Percentiles rank a stretch among this genome's conserved stretches.
These are phyloP conservation scores for Armadillidium nasatum DNA, from an alignment of 1,140 invertebrate genomes.

Conservation along the genomic window DNA sequence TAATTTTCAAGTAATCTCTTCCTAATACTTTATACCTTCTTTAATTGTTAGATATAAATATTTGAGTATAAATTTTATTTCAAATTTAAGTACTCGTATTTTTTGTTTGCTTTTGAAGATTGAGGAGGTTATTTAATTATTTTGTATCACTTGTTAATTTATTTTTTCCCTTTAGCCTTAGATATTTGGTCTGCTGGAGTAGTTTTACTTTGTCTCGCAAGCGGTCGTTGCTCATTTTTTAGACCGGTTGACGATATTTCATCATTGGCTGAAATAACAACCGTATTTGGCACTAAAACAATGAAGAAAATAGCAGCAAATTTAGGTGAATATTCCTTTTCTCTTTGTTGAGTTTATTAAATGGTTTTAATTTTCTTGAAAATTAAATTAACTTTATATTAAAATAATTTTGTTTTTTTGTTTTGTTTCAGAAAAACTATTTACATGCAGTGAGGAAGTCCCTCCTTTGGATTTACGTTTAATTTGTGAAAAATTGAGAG, in stretches of 20 bases:
- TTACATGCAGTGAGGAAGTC: slow-evolving; percentile 56
- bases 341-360: background rate
- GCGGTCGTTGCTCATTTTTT: slow-evolving; percentile 77
- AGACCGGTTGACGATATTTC: slow-evolving; percentile 71
- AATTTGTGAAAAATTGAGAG: slow-evolving; percentile 52
- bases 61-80: slow-evolving; percentile 11
- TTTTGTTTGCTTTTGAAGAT: slow-evolving; percentile 46
- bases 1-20: background rate
- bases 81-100: slow-evolving; percentile 26
- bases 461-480: slow-evolving; percentile 55
- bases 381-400: slow-evolving; percentile 3
- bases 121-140: background rate
- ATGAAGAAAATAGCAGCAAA: slow-evolving; percentile 64
- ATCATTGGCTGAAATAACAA: slow-evolving; percentile 75
- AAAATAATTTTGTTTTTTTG: slow-evolving; percentile 19
- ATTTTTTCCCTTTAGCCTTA: slow-evolving; percentile 56
- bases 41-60: background rate
- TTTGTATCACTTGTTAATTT: too few relatives aligned
- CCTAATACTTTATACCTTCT: background rate
- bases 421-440: slow-evolving; percentile 52
- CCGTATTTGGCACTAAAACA: slow-evolving; percentile 67
- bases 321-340: slow-evolving; percentile 57
- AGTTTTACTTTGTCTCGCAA: slow-evolving; percentile 73
- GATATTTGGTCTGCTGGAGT: slow-evolving; percentile 87
- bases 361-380: background rate